These are phyloP conservation scores for Escarpia spicata DNA, from an alignment of 2,888 invertebrate species.

Conservation along the genomic window DNA sequence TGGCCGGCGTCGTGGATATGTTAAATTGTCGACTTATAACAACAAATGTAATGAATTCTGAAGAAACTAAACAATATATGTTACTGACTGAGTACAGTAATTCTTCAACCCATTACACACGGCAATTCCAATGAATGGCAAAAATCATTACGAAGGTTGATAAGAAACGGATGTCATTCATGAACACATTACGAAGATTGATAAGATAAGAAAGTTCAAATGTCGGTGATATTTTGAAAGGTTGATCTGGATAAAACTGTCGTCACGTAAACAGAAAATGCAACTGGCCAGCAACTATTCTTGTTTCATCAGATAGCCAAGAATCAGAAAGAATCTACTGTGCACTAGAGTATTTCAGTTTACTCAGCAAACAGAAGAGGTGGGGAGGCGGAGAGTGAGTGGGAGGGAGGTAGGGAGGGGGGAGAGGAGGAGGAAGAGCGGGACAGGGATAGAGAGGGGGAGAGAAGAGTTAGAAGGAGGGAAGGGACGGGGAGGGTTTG, in stretches of 20 bases:
- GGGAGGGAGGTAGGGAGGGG: neutral
- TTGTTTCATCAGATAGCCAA: slow-evolving; percentile 6
- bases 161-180: neutral
- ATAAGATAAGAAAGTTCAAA: neutral
- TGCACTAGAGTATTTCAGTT: neutral
- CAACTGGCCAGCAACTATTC: neutral
- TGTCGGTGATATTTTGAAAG: neutral
- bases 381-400: slow-evolving; percentile 9
- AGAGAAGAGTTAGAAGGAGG: neutral
- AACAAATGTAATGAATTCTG: neutral
- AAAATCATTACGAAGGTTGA: neutral
- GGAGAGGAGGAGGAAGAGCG: neutral
- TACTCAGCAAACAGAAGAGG: neutral
- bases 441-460: slow-evolving; percentile 17
- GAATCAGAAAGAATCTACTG: neutral
- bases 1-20: neutral
- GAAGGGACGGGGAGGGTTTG: neutral
- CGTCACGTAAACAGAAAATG: neutral
- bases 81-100: neutral
- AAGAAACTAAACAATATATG: neutral
- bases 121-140: neutral
- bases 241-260: neutral
- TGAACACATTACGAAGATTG: neutral
- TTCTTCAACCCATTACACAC: neutral
- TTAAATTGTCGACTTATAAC: neutral